phyloP scores from a whole-genome alignment of 2,113 vertebrate genomes.

The Asarcornis scutulata region DNA sequence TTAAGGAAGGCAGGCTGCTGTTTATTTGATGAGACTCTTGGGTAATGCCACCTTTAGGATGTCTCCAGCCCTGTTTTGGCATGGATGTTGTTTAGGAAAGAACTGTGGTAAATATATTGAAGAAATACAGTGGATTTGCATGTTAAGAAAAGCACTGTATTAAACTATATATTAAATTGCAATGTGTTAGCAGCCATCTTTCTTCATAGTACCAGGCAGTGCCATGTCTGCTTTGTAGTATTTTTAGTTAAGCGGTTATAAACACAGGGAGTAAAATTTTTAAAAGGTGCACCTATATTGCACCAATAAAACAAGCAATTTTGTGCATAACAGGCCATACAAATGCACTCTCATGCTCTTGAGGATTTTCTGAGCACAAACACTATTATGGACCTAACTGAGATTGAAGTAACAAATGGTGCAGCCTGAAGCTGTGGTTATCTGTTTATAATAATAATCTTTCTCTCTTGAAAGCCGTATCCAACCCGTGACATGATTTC shows the following conservation, averaged over 20 bases:
- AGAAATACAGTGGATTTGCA: not conserved
- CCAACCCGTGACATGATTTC: not conserved
- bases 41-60: not conserved
- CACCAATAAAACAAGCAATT: constrained; percentile 41
- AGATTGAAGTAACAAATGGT: constrained; percentile 41
- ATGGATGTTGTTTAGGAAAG: not conserved
- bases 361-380: constrained; percentile 48
- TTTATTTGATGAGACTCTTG: not conserved
- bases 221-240: not conserved
- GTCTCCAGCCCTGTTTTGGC: not conserved
- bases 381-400: constrained; percentile 4
- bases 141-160: not conserved
- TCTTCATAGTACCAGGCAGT: not conserved
- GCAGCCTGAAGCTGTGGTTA: constrained; percentile 1
- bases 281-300: constrained; percentile 16
- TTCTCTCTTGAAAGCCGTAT: constrained; percentile 20
- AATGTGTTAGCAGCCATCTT: not conserved
- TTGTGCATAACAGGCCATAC: constrained; percentile 53
- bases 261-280: constrained; percentile 38
- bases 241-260: constrained; percentile 7
- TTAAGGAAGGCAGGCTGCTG: not conserved
- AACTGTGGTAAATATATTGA: not conserved
- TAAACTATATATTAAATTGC: not conserved
- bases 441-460: constrained; percentile 44
- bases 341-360: constrained; percentile 38